Evolutionary conservation across 2,113 vertebrate species (phyloP), one percentile per base, ranked within the genome.

Genomic region (Lonchura striata): DNA sequence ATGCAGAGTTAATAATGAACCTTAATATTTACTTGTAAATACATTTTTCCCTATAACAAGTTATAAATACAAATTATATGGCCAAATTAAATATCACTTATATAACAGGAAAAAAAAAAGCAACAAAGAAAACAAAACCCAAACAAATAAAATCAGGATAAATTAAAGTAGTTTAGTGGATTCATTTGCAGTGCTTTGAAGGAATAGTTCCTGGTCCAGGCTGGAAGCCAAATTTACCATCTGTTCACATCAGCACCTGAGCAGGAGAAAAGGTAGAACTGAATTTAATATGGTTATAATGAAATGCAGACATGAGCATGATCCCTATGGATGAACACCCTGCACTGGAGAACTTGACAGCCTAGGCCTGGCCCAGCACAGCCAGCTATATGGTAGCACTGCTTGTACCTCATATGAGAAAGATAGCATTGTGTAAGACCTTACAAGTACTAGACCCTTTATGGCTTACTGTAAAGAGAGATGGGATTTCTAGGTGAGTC

Each of bases 261-360:
- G 14, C 1, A 4, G 27, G 11, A 89, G 14, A 46, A 75, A 91
- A 75, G 20, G 25, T 8, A 84, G 10, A 47, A 25, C 35, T 63
- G 28, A 69, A 37, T 18, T 35, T 24, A 53, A 44, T 28, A 9
- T 0, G 0, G 25, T 41, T 50, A 30, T 41, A 0, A 1, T 10
- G 25, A 14, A 59, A 12, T 28, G 83, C 9, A 76, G 54, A 50
- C 14, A 37, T 0, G 0, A 77, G 13, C 8, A 16, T 19, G 42
- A 63, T 53, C 17, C 12, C 63, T 81, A 2, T 8, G 28, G 37
- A 71, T 63, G 22, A 9, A 14, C 20, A 41, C 6, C 4, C 9
- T 42, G 11, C 23, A 20, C 24, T 17, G n/a, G 9, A 59, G 6
- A 52, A 7, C 5, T 20, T 31, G 37, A 28, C 30, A 57, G 2